Base-by-base conservation (phyloP, 2,888 invertebrate species). In the Pammene aurita region DNA sequence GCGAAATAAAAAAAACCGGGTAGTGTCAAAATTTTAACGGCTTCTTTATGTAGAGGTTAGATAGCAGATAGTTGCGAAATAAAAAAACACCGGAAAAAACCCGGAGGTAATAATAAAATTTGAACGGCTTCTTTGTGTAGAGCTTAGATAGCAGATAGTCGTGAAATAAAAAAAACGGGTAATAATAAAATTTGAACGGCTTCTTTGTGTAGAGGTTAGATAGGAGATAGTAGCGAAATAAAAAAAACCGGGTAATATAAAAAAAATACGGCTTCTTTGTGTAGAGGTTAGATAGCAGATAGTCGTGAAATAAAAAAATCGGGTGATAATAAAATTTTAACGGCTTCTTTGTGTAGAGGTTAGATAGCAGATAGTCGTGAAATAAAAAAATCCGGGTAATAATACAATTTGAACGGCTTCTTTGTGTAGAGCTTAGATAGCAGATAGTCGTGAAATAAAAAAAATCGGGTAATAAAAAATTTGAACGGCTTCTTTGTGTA, bases 1-100 rank as follows among this genome's bases (percentile, higher is more conserved):
- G 58, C 48, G 38, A 60, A 65, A 69, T 52, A n/a, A n/a, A n/a
- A n/a, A n/a, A n/a, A n/a, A n/a, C 65, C 69, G 16, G 60, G 54
- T 50, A 26, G 46, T 58, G 14, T 64, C 58, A 48, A 55, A 58
- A 65, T 41, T 48, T 65, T 13, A 46, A 50, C 60, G 18, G 44
- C 46, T 44, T 26, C 46, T 62, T 56, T 57, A 42, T 67, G 56
- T 48, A 16, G 16, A 61, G 16, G 18, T 14, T 50, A 38, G n/a
- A 11, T 58, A 58, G n/a, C 44, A 44, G 26, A 26, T 41, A 41
- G 9, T 7, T 56, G 34, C 13, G 54, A n/a, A n/a, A n/a, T n/a
- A n/a, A n/a, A n/a, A n/a, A n/a, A n/a, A n/a, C n/a, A n/a, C n/a
- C n/a, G n/a, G n/a, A n/a, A n/a, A n/a, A 60, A 65, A 69, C 46